Evolutionary conservation across 1,140 invertebrate genomes (phyloP).

Genomic region (Neodiprion lecontei): DNA sequence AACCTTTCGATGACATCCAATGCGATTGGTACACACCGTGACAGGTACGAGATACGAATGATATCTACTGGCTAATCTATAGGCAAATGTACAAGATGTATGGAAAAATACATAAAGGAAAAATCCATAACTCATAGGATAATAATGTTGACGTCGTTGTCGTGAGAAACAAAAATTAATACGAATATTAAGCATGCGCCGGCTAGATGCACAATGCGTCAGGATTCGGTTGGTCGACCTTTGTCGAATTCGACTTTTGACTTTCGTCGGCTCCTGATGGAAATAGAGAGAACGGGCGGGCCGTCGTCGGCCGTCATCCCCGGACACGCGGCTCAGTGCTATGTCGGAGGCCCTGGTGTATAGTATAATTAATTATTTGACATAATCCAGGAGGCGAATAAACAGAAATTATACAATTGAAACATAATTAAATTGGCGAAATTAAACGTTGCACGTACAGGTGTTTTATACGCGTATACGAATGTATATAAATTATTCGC

Average conservation of each 20-base stretch:
- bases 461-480: neutral
- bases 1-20: too few species aligned
- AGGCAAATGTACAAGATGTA: neutral
- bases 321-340: constrained; percentile 67
- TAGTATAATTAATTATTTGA: constrained; percentile 11
- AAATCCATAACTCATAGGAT: neutral
- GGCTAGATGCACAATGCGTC: constrained; percentile 66
- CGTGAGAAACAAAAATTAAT: constrained; percentile 27
- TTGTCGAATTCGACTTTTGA: constrained; percentile 46
- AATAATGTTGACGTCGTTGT: neutral
- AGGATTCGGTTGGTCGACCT: constrained; percentile 53
- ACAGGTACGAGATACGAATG: too few species aligned
- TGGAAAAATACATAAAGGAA: neutral
- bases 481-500: too few species aligned
- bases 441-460: neutral
- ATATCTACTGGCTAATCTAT: too few species aligned
- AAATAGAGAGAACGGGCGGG: constrained; percentile 50
- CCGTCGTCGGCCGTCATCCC: constrained; percentile 65
- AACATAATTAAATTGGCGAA: constrained; percentile 9
- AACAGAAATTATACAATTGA: too few species aligned
- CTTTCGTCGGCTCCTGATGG: constrained; percentile 52
- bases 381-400: too few species aligned
- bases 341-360: constrained; percentile 59
- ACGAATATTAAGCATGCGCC: constrained; percentile 55
- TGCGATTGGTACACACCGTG: too few species aligned